A percentile compares a stretch with the other conserved stretches of the same genome.
Conservation (phyloP, 2,888 invertebrate species). For the Acleris sparsana region DNA sequence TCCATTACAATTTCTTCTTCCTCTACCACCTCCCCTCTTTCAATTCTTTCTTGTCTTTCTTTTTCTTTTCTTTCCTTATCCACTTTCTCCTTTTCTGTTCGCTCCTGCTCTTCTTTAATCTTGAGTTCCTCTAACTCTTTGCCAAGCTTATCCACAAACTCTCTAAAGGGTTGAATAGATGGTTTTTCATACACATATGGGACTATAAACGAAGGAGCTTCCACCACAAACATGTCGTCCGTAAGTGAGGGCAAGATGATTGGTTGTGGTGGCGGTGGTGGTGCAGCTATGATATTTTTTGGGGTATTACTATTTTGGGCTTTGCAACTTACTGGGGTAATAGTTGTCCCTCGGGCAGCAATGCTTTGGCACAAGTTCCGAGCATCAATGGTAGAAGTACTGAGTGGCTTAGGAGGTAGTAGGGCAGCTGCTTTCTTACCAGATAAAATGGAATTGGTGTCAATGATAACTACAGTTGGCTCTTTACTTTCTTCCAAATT, state of each 20-base stretch:
- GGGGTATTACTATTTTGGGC: constrained; percentile 39
- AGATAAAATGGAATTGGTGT: constrained; percentile 88
- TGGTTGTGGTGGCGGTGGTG: constrained; percentile 65
- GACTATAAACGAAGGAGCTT: constrained; percentile 96
- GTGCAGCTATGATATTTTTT: constrained; percentile 45
- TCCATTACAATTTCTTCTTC: constrained; percentile 41
- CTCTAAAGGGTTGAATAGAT: constrained; percentile 90
- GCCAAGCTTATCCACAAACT: constrained; percentile 87
- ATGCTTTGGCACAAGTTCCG: constrained; percentile 77
- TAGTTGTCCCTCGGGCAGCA: constrained; percentile 81
- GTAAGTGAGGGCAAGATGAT: constrained; percentile 91
- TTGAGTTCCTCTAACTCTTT: constrained; percentile 83
- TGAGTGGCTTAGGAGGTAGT: constrained; percentile 49
- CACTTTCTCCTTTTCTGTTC: constrained; percentile 43
- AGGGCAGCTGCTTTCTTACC: constrained; percentile 59
- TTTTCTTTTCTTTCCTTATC: constrained; percentile 54
- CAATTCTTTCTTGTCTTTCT: constrained; percentile 46
- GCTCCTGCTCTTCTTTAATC: constrained; percentile 68
- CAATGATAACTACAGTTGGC: constrained; percentile 92
- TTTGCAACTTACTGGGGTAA: constrained; percentile 77
- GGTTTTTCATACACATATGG: constrained; percentile 97
- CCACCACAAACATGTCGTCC: constrained; percentile 96
- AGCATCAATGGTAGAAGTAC: constrained; percentile 60
- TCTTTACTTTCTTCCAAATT: constrained; percentile 84
- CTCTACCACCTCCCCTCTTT: constrained; percentile 61